These are phyloP conservation scores for Pterophyllum scalare DNA, from an alignment of 2,113 vertebrate species.

Conservation along the genomic window DNA sequence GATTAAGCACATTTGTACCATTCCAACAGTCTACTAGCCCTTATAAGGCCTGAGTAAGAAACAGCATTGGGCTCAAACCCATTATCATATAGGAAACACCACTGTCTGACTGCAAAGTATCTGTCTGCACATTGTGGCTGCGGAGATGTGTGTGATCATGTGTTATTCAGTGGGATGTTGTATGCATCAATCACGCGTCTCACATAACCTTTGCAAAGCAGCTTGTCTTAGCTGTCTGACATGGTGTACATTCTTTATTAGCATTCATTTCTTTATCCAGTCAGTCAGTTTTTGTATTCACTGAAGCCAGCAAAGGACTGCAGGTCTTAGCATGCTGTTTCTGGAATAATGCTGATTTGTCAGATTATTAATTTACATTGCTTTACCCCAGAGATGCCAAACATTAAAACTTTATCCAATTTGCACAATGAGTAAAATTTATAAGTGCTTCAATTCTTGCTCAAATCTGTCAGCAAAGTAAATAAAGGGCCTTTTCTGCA, in stretches of 20 bases:
- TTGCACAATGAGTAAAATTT: slow-evolving; percentile 45
- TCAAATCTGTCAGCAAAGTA: slow-evolving; percentile 37
- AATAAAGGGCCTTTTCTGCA: slow-evolving; percentile 38
- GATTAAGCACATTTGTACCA: slow-evolving; percentile 61
- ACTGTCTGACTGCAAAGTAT: slow-evolving; percentile 21
- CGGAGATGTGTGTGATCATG: neutral
- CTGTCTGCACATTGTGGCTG: slow-evolving; percentile 3
- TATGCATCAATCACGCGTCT: neutral
- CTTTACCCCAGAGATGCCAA: slow-evolving; percentile 39
- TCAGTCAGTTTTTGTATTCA: neutral
- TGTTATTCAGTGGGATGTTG: neutral
- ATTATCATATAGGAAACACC: slow-evolving; percentile 40
- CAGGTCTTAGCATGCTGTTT: slow-evolving; percentile 21
- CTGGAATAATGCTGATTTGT: slow-evolving; percentile 49
- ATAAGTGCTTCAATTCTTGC: slow-evolving; percentile 26
- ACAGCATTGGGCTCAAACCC: slow-evolving; percentile 15
- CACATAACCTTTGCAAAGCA: slow-evolving; percentile 20
- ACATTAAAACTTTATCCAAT: slow-evolving; percentile 44
- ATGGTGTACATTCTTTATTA: neutral
- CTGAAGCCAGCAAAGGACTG: slow-evolving; percentile 12
- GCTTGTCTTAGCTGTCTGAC: neutral
- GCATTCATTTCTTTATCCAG: neutral
- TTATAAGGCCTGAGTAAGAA: slow-evolving; percentile 58
- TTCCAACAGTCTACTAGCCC: slow-evolving; percentile 40
- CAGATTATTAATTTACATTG: slow-evolving; percentile 40